Evolutionary conservation across 2,888 invertebrate genomes (phyloP), one percentile per base, ranked within the genome.

Genomic region (Ophion costatus): DNA sequence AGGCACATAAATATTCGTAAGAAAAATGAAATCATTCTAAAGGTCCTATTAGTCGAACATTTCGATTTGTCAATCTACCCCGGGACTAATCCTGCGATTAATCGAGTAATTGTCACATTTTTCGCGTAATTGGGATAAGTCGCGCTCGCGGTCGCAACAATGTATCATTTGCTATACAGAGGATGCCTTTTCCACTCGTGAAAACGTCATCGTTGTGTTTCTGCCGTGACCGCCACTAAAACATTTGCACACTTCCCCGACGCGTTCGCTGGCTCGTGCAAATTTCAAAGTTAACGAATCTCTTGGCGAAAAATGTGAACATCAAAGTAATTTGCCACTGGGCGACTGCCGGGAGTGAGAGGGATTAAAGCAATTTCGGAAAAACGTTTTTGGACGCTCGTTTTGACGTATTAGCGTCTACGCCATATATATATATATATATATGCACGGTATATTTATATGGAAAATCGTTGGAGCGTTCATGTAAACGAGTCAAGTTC

Each of bases 401-500:
- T 75, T 78, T 69, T 17, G 51, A 71, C 74, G 69, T 69, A 64
- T 69, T 75, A 79, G 45, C 63, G 70, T 74, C 24, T 63, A 74
- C 61, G 33, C 29, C 33, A 38, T 11, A 17, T 4, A 75, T 38
- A 38, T 38, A 38, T 38, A 38, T 38, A 38, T 38, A 38, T 38
- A 38, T 38, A 38, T 51, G 14, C 17, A n/a, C 33, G 29, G 29
- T 6, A 14, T 42, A 63, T 56, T 33, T 83, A 56, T 71, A 80
- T 70, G 74, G 66, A 70, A 75, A 74, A 83, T 64, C 51, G 56
- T 63, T 82, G 22, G 51, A 57, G 79, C 76, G 77, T 71, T 80
- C 77, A 79, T 86, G 88, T 89, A 88, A 89, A 89, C 88, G 85
- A 66, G 80, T 80, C 56, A 83, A 76, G 87, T 88, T 9, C 86